These are phyloP conservation scores for Enteromius thamalakanensis DNA, from an alignment of 2,797 vertebrate species.

Conservation along the genomic window DNA sequence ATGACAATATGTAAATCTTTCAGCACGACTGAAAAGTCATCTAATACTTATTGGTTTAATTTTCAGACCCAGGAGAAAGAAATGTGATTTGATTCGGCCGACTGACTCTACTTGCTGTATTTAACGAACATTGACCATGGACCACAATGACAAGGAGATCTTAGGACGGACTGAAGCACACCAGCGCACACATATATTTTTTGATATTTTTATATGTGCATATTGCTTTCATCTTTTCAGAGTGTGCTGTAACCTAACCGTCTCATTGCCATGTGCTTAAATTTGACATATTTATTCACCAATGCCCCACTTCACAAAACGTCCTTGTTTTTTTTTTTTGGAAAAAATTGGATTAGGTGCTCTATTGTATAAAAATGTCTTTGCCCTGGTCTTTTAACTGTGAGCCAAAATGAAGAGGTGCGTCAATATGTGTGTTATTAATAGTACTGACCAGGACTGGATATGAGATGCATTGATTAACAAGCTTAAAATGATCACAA, in stretches of 20 bases:
- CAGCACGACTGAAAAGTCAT: background rate
- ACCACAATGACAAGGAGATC: conserved; percentile 42
- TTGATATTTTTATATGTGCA: conserved; percentile 68
- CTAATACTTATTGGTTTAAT: background rate
- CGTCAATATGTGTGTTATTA: conserved; percentile 34
- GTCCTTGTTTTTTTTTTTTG: conserved; percentile 1
- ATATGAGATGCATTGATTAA: conserved; percentile 30
- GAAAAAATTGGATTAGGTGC: conserved; percentile 24
- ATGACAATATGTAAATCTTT: background rate
- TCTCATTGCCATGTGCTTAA: conserved; percentile 51
- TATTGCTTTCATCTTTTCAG: conserved; percentile 63
- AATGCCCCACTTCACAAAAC: background rate
- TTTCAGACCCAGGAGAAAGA: conserved; percentile 51
- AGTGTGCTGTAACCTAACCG: conserved; percentile 52
- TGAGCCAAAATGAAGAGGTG: conserved; percentile 28
- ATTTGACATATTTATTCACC: conserved; percentile 41
- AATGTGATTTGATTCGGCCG: conserved; percentile 43
- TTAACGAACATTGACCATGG: background rate
- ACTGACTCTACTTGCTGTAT: conserved; percentile 46
- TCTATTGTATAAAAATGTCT: conserved; percentile 19
- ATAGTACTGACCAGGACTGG: conserved; percentile 33
- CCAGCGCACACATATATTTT: conserved; percentile 72
- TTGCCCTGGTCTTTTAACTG: conserved; percentile 40
- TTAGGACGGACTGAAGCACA: conserved; percentile 67
- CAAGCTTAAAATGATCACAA: conserved; percentile 29